Evolutionary conservation across 1,140 invertebrate genomes (phyloP), one percentile per base, ranked within the genome.

Genomic region (Anagrus nilaparvatae): DNA sequence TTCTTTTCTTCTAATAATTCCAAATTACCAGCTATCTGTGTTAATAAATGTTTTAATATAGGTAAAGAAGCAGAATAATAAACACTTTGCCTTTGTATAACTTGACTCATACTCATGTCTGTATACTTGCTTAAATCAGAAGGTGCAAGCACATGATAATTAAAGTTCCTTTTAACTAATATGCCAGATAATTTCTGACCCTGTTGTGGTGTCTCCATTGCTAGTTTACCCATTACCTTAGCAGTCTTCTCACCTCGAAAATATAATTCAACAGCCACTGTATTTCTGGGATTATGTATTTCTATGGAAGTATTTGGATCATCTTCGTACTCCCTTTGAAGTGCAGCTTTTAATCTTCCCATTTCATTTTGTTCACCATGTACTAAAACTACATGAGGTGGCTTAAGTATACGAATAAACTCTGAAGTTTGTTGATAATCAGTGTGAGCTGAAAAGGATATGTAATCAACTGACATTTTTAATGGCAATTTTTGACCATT

Each of bases 311-410:
- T 85, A 52, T 83, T 85, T 12, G 79, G 75, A 58, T 89, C 84
- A 52, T 90, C 87, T 65, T 94, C 90, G 60, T 97, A 98, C 64
- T 99, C 93, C 12, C 95, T 70, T 53, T 90, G 81, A 14, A 99
- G 69, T 0, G 93, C 96, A 31, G 91, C 82, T 68, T 97, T 96
- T 31, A 99, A 65, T 18, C 96, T 77, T 3, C 79, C 84, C 97
- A 99, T 99, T 71, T 99, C 96, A 65, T 97, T 99, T 60, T 93
- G 87, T 66, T 99, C 97, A 1, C 96, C 96, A 64, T 99, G 96
- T 1, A 99, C 96, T 16, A 99, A 70, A 10, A 97, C 89, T 33
- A 99, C 87, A 71, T 99, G 93, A 1, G 90, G 84, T 13, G 97
- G 96, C 60, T 91, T 93, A 12, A 99, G 67, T 25, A 84, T 79